A percentile compares a stretch with the other conserved stretches of the same genome.
Conservation (phyloP, 2,113 vertebrate species). For the Chelonoidis abingdonii region DNA sequence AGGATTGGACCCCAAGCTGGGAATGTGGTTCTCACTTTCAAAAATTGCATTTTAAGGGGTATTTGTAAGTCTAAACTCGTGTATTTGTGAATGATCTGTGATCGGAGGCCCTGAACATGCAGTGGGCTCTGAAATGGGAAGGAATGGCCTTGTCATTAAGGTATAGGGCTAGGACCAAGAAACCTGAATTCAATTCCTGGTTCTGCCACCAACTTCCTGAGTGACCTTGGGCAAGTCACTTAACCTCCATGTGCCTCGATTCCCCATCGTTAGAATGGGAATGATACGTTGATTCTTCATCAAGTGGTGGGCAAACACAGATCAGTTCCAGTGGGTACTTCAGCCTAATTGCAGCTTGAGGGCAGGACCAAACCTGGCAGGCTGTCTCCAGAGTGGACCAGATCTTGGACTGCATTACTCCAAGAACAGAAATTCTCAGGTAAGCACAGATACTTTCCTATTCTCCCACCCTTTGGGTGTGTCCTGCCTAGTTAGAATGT, state of each 20-base stretch:
- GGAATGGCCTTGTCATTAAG: not conserved
- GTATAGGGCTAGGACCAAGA: not conserved
- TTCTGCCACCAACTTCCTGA: not conserved
- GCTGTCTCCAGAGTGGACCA: not conserved
- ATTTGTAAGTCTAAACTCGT: not conserved
- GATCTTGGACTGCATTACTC: not conserved
- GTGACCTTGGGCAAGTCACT: too few relatives aligned
- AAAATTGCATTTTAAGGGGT: not conserved
- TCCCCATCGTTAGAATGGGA: not conserved
- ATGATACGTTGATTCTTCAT: not conserved
- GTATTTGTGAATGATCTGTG: not conserved
- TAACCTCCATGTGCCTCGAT: not conserved
- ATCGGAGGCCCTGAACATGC: not conserved
- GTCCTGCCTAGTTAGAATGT: not conserved
- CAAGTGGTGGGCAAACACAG: too few relatives aligned
- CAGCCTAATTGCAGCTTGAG: not conserved
- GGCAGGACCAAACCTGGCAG: not conserved
- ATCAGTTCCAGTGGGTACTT: not conserved
- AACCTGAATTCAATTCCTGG: fast-evolving
- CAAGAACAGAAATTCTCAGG: not conserved
- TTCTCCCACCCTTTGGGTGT: not conserved
- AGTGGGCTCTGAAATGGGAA: not conserved
- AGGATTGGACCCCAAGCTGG: not conserved
- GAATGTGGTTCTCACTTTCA: not conserved
- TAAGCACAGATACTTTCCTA: not conserved